Evolutionary conservation across 1,140 invertebrate species (phyloP).

Genomic region (Caenorhabditis inopinata): DNA sequence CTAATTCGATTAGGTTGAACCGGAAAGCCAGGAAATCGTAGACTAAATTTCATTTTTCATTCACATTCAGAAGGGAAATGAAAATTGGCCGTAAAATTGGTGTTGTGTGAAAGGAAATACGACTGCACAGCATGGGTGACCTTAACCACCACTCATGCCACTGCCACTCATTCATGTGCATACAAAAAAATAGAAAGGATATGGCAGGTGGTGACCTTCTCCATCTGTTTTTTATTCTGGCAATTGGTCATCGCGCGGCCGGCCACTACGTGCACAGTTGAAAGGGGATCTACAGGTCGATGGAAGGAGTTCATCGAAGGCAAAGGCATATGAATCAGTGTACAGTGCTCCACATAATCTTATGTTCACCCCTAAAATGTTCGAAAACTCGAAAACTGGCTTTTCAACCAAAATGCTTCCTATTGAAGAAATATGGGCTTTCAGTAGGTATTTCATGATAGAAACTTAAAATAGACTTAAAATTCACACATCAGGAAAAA

Average conservation of each 20-base stretch:
- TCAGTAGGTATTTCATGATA: no score
- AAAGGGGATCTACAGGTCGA: background rate
- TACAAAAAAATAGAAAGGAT: background rate
- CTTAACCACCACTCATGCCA: background rate
- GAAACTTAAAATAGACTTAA: no score
- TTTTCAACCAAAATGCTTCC: no score
- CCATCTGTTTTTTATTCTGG: background rate
- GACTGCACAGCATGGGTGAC: background rate
- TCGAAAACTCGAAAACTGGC: no score
- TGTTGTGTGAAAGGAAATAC: background rate
- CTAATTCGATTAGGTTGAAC: slow-evolving; percentile 27
- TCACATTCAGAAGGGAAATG: background rate
- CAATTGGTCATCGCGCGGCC: background rate
- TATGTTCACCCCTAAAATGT: no score
- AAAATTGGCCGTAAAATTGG: background rate
- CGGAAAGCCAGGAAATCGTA: background rate
- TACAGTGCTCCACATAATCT: no score
- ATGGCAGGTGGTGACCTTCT: slow-evolving; percentile 8
- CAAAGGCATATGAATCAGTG: no score
- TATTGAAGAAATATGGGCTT: no score
- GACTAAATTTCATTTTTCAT: background rate
- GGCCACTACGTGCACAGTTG: background rate
- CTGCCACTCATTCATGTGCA: background rate
- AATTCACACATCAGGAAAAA: no score
- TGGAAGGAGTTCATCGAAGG: no score